These are phyloP conservation scores for Ophion slaviceki DNA, from an alignment of 2,888 invertebrate species.

Conservation along the genomic window DNA sequence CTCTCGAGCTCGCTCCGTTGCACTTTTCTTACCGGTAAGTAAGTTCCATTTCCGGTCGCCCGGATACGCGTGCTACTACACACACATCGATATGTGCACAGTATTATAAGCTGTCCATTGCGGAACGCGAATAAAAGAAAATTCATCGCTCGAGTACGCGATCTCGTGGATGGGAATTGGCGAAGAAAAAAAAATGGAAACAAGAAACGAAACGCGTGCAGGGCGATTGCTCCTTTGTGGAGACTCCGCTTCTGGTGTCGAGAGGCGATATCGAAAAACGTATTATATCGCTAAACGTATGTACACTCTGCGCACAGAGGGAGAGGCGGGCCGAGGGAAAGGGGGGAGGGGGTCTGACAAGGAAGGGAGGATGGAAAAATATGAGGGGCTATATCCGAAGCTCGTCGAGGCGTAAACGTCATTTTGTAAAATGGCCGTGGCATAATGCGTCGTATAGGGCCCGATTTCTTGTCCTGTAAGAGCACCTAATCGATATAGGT, in stretches of 20 bases:
- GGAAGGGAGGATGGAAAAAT: conserved; percentile 44
- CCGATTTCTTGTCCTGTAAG: conserved; percentile 35
- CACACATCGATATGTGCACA: not conserved
- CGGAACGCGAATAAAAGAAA: conserved; percentile 8
- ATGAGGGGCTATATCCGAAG: conserved; percentile 54
- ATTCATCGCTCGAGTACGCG: conserved; percentile 30
- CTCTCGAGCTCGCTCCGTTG: conserved; percentile 49
- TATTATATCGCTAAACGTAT: conserved; percentile 55
- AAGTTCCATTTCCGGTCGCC: conserved; percentile 30
- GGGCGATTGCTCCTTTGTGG: conserved; percentile 67
- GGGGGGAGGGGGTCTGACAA: not conserved
- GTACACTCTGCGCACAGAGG: conserved; percentile 4
- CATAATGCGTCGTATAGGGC: conserved; percentile 42
- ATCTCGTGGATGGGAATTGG: conserved; percentile 38
- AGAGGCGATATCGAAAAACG: conserved; percentile 52
- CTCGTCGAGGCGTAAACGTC: conserved; percentile 69
- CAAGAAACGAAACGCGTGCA: conserved; percentile 48
- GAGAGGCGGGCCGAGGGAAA: no score
- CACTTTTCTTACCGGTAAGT: conserved; percentile 41
- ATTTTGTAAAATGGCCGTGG: conserved; percentile 64
- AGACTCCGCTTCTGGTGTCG: conserved; percentile 39
- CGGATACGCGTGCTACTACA: not conserved
- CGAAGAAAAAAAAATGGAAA: conserved; percentile 24
- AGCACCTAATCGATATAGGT: conserved; percentile 51
- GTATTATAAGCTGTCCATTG: conserved; percentile 21